Percentiles rank a stretch among this genome's conserved stretches.
Evolutionary conservation across 2,113 vertebrate genomes (phyloP).

Genomic region (Rhodinocichla rosea): DNA sequence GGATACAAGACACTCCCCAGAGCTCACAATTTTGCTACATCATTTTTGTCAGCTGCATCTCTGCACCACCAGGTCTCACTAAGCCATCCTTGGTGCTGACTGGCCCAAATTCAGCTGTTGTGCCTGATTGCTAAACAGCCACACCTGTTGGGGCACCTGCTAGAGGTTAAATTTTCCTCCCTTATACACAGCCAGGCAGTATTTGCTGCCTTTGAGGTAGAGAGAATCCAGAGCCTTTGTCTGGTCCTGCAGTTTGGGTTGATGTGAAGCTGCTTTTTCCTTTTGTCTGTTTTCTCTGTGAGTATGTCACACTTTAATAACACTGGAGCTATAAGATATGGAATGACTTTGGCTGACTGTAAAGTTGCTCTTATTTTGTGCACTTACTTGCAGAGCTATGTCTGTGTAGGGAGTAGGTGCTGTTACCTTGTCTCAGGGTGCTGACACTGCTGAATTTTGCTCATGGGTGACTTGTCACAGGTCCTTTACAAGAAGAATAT

Average conservation of each 20-base stretch:
- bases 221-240: accelerated
- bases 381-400: background rate
- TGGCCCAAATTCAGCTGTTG: background rate
- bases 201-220: accelerated
- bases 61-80: background rate
- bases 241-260: accelerated
- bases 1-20: background rate
- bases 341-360: background rate
- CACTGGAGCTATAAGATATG: accelerated
- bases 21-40: background rate
- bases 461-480: accelerated
- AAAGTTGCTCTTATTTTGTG: background rate
- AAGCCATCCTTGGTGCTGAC: background rate
- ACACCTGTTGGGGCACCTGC: background rate
- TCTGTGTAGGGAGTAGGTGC: background rate
- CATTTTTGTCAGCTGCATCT: background rate
- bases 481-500: background rate
- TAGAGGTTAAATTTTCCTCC: background rate
- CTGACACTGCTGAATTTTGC: background rate
- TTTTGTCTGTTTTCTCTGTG: background rate
- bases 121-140: background rate
- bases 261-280: background rate
- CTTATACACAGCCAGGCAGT: accelerated
- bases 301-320: background rate
- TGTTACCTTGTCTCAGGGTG: background rate